phyloP scores from a whole-genome alignment of 2,888 invertebrate genomes.

The Hoplodrina ambigua region DNA sequence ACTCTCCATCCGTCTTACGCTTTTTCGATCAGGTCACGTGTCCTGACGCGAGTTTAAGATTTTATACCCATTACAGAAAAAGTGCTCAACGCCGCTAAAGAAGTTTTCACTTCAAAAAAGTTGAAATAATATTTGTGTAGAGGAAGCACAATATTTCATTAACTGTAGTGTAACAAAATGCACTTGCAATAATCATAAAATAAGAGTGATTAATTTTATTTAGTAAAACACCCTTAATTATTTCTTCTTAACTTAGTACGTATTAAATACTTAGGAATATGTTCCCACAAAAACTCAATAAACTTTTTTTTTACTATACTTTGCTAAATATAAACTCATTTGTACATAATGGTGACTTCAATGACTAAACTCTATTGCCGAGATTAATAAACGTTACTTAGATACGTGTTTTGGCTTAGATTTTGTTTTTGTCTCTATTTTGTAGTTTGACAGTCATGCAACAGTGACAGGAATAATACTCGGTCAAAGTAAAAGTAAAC shows the following conservation, averaged over 20 bases:
- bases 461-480: neutral
- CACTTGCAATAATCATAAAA: conserved; percentile 15
- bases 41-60: no score
- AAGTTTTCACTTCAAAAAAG: no score
- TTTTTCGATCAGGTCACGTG: no score
- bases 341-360: conserved; percentile 61
- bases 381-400: neutral
- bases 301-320: conserved; percentile 25
- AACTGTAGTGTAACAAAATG: conserved; percentile 21
- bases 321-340: conserved; percentile 47
- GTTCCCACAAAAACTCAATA: conserved; percentile 21
- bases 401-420: neutral
- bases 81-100: no score
- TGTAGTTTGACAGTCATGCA: no score
- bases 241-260: conserved; percentile 23
- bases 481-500: no score
- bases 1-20: no score
- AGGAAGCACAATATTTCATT: conserved; percentile 2
- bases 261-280: conserved; percentile 35
- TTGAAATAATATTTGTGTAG: neutral
- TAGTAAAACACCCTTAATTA: conserved; percentile 27
- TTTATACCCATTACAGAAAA: no score
- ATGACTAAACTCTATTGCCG: conserved; percentile 9
- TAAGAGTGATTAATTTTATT: conserved; percentile 32
- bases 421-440: neutral